phyloP scores from a whole-genome alignment of 2,113 vertebrate species.

The Odontesthes bonariensis region DNA sequence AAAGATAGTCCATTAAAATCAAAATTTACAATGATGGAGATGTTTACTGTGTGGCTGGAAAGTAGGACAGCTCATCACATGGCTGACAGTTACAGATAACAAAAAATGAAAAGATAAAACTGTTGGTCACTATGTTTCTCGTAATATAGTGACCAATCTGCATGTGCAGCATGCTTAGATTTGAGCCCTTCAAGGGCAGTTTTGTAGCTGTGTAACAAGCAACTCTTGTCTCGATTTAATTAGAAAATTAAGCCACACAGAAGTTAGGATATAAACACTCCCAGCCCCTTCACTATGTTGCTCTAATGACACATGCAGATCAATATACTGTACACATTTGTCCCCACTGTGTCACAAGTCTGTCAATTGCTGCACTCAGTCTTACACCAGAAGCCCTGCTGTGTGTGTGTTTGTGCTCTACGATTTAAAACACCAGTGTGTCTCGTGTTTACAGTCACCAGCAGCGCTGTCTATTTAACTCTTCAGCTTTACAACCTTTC shows the following conservation, averaged over 20 bases:
- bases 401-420: neutral
- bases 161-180: neutral
- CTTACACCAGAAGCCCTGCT: conserved; percentile 13
- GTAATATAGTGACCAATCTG: too few relatives aligned
- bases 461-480: conserved; percentile 30
- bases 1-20: conserved; percentile 34
- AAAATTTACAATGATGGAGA: conserved; percentile 5
- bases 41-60: conserved; percentile 4
- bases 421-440: conserved; percentile 4
- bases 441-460: conserved; percentile 7
- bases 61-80: neutral
- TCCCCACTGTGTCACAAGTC: conserved; percentile 33
- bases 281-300: neutral
- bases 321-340: conserved; percentile 5
- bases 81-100: conserved; percentile 9
- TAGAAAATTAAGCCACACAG: conserved; percentile 10
- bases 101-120: neutral
- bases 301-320: conserved; percentile 14
- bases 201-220: neutral
- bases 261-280: neutral
- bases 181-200: neutral
- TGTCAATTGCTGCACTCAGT: neutral
- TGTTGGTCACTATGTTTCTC: neutral
- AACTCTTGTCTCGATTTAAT: conserved; percentile 3
- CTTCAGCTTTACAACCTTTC: conserved; percentile 3